A percentile compares a stretch with the other conserved stretches of the same genome.
Evolutionary conservation across 2,888 invertebrate genomes (phyloP).

Genomic region (Cordylochernes scorpioides): DNA sequence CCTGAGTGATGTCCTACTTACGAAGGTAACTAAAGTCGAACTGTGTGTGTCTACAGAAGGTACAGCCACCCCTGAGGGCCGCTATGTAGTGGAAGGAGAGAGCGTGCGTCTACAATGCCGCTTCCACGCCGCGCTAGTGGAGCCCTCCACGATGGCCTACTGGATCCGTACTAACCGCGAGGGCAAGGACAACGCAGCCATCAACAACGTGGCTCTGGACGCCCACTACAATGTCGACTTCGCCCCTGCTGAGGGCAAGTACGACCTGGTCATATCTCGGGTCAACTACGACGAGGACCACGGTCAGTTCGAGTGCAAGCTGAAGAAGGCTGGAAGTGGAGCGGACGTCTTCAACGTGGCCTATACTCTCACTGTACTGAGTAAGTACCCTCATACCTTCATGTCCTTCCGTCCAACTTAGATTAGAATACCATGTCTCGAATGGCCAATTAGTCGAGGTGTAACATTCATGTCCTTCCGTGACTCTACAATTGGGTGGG

Average conservation of each 20-base stretch:
- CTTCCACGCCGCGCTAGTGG: slow-evolving; percentile 11
- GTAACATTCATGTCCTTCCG: no score
- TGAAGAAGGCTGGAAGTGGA: slow-evolving; percentile 42
- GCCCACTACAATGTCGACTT: slow-evolving; percentile 57
- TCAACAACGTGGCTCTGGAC: slow-evolving; percentile 49
- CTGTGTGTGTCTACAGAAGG: no score
- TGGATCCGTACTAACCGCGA: slow-evolving; percentile 21
- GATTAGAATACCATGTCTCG: no score
- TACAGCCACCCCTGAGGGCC: no score
- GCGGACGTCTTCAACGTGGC: slow-evolving; percentile 17
- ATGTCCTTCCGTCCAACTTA: no score
- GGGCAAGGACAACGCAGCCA: slow-evolving; percentile 66
- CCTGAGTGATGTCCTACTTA: no score
- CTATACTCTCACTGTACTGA: slow-evolving; percentile 36
- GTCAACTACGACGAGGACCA: slow-evolving; percentile 72
- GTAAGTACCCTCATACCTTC: slow-evolving; percentile 15
- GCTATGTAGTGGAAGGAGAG: slow-evolving; percentile 13
- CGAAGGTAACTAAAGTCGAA: no score
- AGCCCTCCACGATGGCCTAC: slow-evolving; percentile 12
- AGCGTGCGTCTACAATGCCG: slow-evolving; percentile 12
- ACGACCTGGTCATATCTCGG: slow-evolving; percentile 63
- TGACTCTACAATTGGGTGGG: no score
- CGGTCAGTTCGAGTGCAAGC: slow-evolving; percentile 55
- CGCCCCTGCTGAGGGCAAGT: slow-evolving; percentile 48
- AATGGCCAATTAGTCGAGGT: no score